phyloP scores from a whole-genome alignment of 2,888 invertebrate species.

The Poecilobothrus nobilitatus region DNA sequence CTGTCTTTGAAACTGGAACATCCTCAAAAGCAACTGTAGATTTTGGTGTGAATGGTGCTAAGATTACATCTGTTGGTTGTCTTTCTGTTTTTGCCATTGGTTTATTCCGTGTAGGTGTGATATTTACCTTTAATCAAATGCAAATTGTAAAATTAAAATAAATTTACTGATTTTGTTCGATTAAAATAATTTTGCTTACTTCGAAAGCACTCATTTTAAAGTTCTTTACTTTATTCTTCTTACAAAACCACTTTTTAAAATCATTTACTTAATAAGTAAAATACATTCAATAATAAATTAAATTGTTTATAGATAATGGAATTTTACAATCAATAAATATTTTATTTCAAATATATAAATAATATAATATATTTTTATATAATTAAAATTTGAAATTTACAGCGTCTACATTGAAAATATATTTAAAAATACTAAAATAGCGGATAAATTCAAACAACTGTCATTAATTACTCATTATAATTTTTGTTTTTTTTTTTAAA shows the following conservation, averaged over 20 bases:
- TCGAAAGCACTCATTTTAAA: constrained; percentile 41
- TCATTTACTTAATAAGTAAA: too few species aligned
- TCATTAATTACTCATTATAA: background rate
- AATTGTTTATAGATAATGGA: too few species aligned
- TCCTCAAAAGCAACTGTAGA: constrained; percentile 61
- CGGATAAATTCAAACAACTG: background rate
- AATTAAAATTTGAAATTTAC: too few species aligned
- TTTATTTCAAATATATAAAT: too few species aligned
- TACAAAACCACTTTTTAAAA: background rate
- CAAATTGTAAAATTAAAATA: constrained; percentile 3
- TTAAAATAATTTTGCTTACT: constrained; percentile 26
- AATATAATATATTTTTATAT: too few species aligned
- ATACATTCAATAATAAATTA: too few species aligned
- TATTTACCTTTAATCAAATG: constrained; percentile 30
- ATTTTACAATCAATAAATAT: too few species aligned
- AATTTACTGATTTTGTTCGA: background rate
- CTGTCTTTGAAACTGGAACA: constrained; percentile 51
- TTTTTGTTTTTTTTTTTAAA: too few species aligned
- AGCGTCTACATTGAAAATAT: background rate
- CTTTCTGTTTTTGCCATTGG: constrained; percentile 34
- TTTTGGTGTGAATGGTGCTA: constrained; percentile 59
- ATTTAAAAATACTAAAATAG: background rate
- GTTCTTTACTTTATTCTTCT: too few species aligned
- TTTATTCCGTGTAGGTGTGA: constrained; percentile 39
- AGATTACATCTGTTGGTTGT: constrained; percentile 44